These are phyloP conservation scores for Chalcosyrphus nemorum DNA, from an alignment of 2,888 invertebrate genomes.

Conservation along the genomic window DNA sequence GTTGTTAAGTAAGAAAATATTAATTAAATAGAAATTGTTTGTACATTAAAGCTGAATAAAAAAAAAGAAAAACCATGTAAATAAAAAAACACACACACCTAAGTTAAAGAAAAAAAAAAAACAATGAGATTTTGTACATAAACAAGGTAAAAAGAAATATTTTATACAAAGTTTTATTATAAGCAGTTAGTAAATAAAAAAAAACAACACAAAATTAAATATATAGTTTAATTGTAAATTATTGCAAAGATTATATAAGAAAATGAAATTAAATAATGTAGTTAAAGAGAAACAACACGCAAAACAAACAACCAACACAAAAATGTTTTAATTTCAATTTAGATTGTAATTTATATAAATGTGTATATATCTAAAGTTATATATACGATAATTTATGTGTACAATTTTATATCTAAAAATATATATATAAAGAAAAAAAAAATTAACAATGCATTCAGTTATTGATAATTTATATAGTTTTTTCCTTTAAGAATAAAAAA, in stretches of 20 bases:
- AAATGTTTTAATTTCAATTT: constrained; percentile 46
- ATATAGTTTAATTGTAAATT: constrained; percentile 65
- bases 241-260: constrained; percentile 20
- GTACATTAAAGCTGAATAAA: constrained; percentile 15
- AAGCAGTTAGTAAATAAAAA: constrained; percentile 5
- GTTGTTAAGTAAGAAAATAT: constrained; percentile 45
- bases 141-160: constrained; percentile 42
- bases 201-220: constrained; percentile 23
- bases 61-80: too few species aligned
- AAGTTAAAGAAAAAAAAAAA: constrained; percentile 19
- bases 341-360: constrained; percentile 24
- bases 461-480: constrained; percentile 47
- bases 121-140: constrained; percentile 67
- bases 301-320: constrained; percentile 9
- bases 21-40: constrained; percentile 19
- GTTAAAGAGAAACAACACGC: constrained; percentile 20
- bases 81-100: constrained; percentile 12
- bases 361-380: constrained; percentile 37
- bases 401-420: constrained; percentile 45
- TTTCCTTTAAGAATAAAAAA: constrained; percentile 17
- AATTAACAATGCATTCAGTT: constrained; percentile 60
- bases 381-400: constrained; percentile 51
- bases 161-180: constrained; percentile 60
- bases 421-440: constrained; percentile 32
- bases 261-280: constrained; percentile 16